Conservation (phyloP, 1,140 invertebrate genomes). For the Diachasmimorpha longicaudata region DNA sequence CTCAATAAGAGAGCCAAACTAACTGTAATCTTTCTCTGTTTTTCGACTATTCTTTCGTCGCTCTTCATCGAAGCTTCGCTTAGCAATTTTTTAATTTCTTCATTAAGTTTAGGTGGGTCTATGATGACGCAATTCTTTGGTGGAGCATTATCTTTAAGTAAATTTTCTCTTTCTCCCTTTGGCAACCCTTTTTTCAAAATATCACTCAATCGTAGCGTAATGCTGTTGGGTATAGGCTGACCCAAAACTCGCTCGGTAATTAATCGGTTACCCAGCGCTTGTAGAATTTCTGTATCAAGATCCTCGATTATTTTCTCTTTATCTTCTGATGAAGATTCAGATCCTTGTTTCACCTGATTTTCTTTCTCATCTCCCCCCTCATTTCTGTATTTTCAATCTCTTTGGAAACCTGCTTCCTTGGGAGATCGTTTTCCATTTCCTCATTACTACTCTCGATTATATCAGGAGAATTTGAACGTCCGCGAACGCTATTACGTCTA, state of each 20-base stretch:
- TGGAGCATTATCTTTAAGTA: conserved; percentile 26
- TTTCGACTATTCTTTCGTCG: conserved; percentile 18
- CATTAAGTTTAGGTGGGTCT: conserved; percentile 26
- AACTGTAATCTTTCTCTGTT: conserved; percentile 17
- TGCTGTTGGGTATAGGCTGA: background rate
- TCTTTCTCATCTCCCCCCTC: too few species aligned
- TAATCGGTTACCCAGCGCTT: too few species aligned
- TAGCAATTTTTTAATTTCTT: background rate
- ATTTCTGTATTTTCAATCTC: too few species aligned
- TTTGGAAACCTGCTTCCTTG: too few species aligned
- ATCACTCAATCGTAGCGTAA: conserved; percentile 14
- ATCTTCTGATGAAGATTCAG: too few species aligned
- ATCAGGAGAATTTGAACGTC: too few species aligned
- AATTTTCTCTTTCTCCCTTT: background rate
- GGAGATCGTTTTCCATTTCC: too few species aligned
- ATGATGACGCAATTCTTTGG: conserved; percentile 27
- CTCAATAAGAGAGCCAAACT: background rate
- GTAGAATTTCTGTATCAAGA: too few species aligned
- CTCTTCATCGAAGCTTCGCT: background rate
- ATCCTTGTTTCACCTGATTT: too few species aligned
- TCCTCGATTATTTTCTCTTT: too few species aligned
- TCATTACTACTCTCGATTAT: too few species aligned
- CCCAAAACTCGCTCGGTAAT: background rate
- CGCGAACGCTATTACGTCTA: too few species aligned
- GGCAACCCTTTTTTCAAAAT: conserved; percentile 27